Evolutionary conservation across 2,888 invertebrate genomes (phyloP).

Genomic region (Vanessa cardui): DNA sequence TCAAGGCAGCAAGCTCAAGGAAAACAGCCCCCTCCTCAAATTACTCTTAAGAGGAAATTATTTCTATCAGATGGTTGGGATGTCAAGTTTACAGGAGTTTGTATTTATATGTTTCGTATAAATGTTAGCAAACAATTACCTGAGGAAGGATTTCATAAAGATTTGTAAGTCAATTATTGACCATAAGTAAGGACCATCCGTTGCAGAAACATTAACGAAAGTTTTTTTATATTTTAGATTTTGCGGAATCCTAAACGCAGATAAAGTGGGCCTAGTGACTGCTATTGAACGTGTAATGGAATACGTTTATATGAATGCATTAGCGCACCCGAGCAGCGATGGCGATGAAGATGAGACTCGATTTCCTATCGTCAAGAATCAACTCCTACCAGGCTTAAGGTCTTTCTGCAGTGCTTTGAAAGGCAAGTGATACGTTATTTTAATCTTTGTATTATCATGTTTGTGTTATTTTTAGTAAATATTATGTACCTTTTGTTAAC

Average conservation of each 20-base stretch:
- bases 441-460: neutral
- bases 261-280: conserved; percentile 90
- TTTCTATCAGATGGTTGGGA: conserved; percentile 94
- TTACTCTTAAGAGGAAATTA: conserved; percentile 87
- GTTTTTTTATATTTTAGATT: conserved; percentile 68
- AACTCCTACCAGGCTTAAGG: conserved; percentile 90
- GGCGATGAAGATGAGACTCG: conserved; percentile 91
- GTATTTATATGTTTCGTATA: conserved; percentile 93
- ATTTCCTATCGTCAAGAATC: conserved; percentile 92
- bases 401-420: conserved; percentile 96
- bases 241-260: conserved; percentile 91
- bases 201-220: neutral
- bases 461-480: no score
- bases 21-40: conserved; percentile 69
- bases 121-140: conserved; percentile 92
- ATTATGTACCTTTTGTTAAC: no score
- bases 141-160: conserved; percentile 96
- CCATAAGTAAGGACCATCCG: neutral
- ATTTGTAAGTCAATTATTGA: conserved; percentile 74
- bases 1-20: conserved; percentile 72
- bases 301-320: conserved; percentile 94
- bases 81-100: conserved; percentile 90
- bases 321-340: conserved; percentile 90
- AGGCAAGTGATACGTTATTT: conserved; percentile 69
- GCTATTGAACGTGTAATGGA: conserved; percentile 94